Evolutionary conservation across 2,113 vertebrate species (phyloP), one percentile per base, ranked within the genome.

Genomic region (Cacatua alba): DNA sequence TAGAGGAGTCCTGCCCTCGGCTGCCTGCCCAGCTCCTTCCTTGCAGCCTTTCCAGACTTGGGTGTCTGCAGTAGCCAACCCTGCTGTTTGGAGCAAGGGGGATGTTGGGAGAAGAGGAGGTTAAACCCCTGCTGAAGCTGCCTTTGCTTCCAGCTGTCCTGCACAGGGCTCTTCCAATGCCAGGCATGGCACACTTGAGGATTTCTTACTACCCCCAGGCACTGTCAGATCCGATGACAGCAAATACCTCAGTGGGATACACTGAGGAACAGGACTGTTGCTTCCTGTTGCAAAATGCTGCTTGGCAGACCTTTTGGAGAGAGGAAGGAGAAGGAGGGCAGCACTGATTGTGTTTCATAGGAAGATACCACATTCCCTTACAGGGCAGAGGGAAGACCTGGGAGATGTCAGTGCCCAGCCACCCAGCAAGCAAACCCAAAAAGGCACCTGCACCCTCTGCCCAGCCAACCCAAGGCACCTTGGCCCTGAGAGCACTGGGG

Each of bases 401-500:
- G 43, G 44, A 23, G 62, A 49, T 29, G 52, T 17, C 35, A 65
- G 57, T 3, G 9, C 9, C 63, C 53, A 76, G 55, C 7, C 37
- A 55, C 57, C 8, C 80, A 86, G 68, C 31, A 24, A 12, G 39
- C 26, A 75, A 49, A 16, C 25, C 49, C 17, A 0, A 48, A 39
- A 8, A 25, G 35, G 23, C 31, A 21, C 41, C 55, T 18, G 51
- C 13, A 25, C 8, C 43, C 0, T 20, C 71, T 63, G 68, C 26
- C 26, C 0, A 0, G 17, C 39, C 8, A 0, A 35, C 37, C 46
- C 26, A 12, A 63, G 35, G 57, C 62, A 1, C 3, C 62, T 44
- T 59, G 43, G 29, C 23, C n/a, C 35, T 0, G 1, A 64, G 37
- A 37, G 18, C 2, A 0, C 9, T 2, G 6, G 10, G 33, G 17